Base-by-base conservation (phyloP, 2,797 vertebrate species). In the Poeciliopsis gracilis region DNA sequence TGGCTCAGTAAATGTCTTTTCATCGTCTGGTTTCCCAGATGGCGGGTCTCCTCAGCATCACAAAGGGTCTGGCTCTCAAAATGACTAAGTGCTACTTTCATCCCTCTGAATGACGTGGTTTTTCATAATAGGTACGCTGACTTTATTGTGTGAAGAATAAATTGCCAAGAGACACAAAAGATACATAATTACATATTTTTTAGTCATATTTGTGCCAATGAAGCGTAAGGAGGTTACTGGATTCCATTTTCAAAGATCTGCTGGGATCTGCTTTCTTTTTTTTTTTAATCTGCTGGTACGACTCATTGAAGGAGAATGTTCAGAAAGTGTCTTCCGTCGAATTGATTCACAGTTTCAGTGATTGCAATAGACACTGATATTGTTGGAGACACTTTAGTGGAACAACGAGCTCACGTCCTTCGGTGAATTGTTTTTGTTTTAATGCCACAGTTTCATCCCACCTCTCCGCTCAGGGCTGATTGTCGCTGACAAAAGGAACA, bases 141-240 rank as follows among this genome's bases (percentile, higher is more conserved):
- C 28, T 5, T 23, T n/a, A 66, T 5, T 33, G 36, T 57, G 8
- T 53, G 3, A 25, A 57, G 46, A 59, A 77, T 57, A 36, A 73
- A 51, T 13, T 30, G 4, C 28, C 73, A 23, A 28, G 18, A 70
- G 63, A 75, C 25, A 57, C 46, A 63, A 53, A 1, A 11, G 18
- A 36, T 23, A 41, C 16, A 36, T 49, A 72, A 72, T 49, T 20
- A 51, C 9, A 51, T 4, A 15, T 5, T 49, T 18, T 30, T 18
- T 46, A 41, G 10, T 70, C 11, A 13, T 43, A 72, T 47, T 72
- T 51, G 30, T 47, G 13, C 46, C 43, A 53, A 70, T 59, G n/a
- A 30, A 57, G 28, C 77, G 61, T 85, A 74, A 10, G 4, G 75
- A 53, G 15, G 38, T 28, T 18, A 59, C 16, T 43, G 25, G 45